These are phyloP conservation scores for Nymphalis polychloros DNA, from an alignment of 2,888 invertebrate species.

Conservation along the genomic window DNA sequence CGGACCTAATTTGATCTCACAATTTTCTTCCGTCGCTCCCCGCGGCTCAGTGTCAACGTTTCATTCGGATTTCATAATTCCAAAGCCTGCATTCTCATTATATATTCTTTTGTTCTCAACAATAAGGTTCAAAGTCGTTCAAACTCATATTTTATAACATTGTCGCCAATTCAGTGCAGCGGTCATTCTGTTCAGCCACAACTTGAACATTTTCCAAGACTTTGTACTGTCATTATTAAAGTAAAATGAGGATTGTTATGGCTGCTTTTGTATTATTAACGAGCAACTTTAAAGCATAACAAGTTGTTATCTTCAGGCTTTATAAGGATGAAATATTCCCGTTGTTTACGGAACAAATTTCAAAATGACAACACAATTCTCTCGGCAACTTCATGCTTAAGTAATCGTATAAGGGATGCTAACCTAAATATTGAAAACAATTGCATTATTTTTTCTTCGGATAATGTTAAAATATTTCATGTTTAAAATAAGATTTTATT, in stretches of 20 bases:
- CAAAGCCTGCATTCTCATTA: slow-evolving; percentile 40
- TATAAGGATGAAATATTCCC: slow-evolving; percentile 33
- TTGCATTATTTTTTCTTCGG: not conserved
- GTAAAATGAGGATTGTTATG: slow-evolving; percentile 66
- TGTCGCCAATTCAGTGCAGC: slow-evolving; percentile 58
- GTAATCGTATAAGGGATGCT: not conserved
- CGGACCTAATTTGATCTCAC: slow-evolving; percentile 74
- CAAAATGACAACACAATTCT: slow-evolving; percentile 7
- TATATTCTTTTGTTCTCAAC: slow-evolving; percentile 32
- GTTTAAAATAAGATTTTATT: too few species aligned
- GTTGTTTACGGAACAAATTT: slow-evolving; percentile 17
- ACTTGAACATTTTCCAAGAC: slow-evolving; percentile 70
- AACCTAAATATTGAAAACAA: not conserved
- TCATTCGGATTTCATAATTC: slow-evolving; percentile 70
- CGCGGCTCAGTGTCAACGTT: slow-evolving; percentile 74
- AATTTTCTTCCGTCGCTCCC: slow-evolving; percentile 67
- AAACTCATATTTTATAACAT: slow-evolving; percentile 34
- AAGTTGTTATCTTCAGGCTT: slow-evolving; percentile 42
- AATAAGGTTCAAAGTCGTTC: slow-evolving; percentile 44
- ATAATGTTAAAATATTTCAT: too few species aligned
- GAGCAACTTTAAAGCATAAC: slow-evolving; percentile 44
- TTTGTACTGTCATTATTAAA: slow-evolving; percentile 68
- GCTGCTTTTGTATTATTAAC: slow-evolving; percentile 60
- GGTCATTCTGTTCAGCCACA: slow-evolving; percentile 66
- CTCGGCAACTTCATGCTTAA: not conserved